Evolutionary conservation across 2,888 invertebrate genomes (phyloP), one percentile per base, ranked within the genome.

Genomic region (Matsumyia berberina): DNA sequence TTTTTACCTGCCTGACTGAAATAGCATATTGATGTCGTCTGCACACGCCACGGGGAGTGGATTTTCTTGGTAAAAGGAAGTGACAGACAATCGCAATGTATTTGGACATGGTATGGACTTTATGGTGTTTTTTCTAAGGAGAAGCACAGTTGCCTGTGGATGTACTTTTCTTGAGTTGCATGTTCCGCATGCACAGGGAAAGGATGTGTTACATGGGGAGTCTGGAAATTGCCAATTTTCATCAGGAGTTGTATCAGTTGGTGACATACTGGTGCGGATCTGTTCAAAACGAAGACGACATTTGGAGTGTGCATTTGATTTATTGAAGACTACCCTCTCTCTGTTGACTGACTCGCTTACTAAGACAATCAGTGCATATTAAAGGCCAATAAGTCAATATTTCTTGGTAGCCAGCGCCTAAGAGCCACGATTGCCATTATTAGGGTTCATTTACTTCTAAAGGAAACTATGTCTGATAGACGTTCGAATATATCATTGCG

Each of bases 1-100:
- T 60, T 60, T 51, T 51, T 49, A 49, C 37, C 51, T 51, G 33
- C 51, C 60, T 58, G 24, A 35, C 24, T 46, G 29, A 70, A 37
- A 46, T 29, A 35, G 11, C 29, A 15, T 58, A 58, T 70, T 49
- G 49, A 60, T 72, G 49, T 35, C 35, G 46, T 58, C 37, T 44
- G 57, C 35, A 55, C 12, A 24, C 33, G 15, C 55, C 70, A 70
- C 29, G 6, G 46, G 58, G 49, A 49, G 70, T 46, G 37, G 29
- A 29, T 49, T 49, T 39, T 31, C 11, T 37, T 49, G 46, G 46
- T 29, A 17, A n/a, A n/a, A 49, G 17, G 37, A 49, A 49, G 39
- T 72, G 49, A 31, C 49, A 60, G 49, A 70, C 49, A 49, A 39
- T 51, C 9, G n/a, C 70, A 29, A 58, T 37, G 49, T 72, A 58